Percentiles rank a stretch among this genome's conserved stretches.
These are phyloP conservation scores for Chiloscyllium punctatum DNA, from an alignment of 2,797 vertebrate genomes.

Conservation along the genomic window DNA sequence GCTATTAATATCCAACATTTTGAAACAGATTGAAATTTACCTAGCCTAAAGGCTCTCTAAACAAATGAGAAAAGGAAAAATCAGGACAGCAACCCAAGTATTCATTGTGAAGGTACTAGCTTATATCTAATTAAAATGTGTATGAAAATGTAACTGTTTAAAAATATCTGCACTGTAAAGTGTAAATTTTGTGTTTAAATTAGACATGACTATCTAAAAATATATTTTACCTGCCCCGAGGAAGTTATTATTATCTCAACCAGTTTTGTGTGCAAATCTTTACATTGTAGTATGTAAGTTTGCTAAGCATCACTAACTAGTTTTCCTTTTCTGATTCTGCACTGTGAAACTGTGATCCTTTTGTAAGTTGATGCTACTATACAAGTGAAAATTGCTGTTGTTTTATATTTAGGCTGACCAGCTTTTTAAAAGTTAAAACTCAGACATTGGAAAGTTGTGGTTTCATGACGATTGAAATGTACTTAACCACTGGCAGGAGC, in stretches of 20 bases:
- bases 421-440: too few species aligned
- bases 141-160: neutral
- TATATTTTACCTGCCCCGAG: neutral
- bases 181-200: neutral
- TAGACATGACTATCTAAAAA: neutral
- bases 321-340: neutral
- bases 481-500: too few species aligned
- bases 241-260: neutral
- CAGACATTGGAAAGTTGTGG: too few species aligned
- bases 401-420: neutral
- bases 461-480: too few species aligned
- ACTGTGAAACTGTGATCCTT: neutral
- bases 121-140: neutral
- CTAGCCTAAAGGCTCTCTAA: neutral
- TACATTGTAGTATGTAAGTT: neutral
- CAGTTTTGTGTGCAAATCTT: neutral
- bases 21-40: neutral
- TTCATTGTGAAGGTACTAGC: neutral
- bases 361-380: neutral
- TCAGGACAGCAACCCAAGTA: neutral
- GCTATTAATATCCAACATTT: neutral
- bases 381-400: neutral
- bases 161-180: neutral
- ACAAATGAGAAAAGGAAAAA: neutral
- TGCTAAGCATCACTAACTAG: neutral